phyloP scores from a whole-genome alignment of 2,113 vertebrate genomes.

The Callionymus lyra region DNA sequence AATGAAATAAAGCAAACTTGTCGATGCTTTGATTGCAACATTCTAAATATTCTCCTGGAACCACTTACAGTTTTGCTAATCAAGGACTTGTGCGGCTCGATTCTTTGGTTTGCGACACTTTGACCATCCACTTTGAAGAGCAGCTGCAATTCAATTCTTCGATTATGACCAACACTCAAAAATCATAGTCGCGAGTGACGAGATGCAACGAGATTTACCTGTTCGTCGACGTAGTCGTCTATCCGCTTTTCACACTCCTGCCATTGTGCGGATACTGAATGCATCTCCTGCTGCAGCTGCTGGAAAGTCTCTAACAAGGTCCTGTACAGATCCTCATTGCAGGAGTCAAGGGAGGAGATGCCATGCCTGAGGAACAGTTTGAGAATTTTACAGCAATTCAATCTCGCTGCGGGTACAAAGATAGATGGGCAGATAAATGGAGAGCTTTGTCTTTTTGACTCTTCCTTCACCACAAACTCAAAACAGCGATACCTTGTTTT shows the following conservation, averaged over 20 bases:
- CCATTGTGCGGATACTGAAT: slow-evolving; percentile 81
- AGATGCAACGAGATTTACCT: too few species aligned
- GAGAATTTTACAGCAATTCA: too few species aligned
- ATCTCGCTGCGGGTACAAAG: too few species aligned
- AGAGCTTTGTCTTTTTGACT: too few species aligned
- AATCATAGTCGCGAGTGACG: too few species aligned
- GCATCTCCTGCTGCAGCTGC: slow-evolving; percentile 85
- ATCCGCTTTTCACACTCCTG: slow-evolving; percentile 94
- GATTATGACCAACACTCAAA: too few species aligned
- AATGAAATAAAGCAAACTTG: not conserved
- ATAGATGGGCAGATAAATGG: too few species aligned
- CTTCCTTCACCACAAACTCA: too few species aligned
- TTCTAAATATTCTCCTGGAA: not conserved
- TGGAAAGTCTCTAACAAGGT: slow-evolving; percentile 84
- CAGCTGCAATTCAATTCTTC: slow-evolving; percentile 44
- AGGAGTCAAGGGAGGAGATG: slow-evolving; percentile 80
- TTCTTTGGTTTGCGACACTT: slow-evolving; percentile 64
- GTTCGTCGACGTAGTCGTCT: slow-evolving; percentile 94
- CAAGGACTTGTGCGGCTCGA: slow-evolving; percentile 67
- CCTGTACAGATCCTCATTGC: slow-evolving; percentile 84
- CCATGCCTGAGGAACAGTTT: slow-evolving; percentile 68
- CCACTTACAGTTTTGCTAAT: slow-evolving; percentile 71
- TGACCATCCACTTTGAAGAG: slow-evolving; percentile 69
- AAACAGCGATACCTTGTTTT: too few species aligned
- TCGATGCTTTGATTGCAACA: too few species aligned